A percentile compares a stretch with the other conserved stretches of the same genome.
These are phyloP conservation scores for Scaptomyza polygonia DNA, from an alignment of 2,888 invertebrate genomes.

Conservation along the genomic window DNA sequence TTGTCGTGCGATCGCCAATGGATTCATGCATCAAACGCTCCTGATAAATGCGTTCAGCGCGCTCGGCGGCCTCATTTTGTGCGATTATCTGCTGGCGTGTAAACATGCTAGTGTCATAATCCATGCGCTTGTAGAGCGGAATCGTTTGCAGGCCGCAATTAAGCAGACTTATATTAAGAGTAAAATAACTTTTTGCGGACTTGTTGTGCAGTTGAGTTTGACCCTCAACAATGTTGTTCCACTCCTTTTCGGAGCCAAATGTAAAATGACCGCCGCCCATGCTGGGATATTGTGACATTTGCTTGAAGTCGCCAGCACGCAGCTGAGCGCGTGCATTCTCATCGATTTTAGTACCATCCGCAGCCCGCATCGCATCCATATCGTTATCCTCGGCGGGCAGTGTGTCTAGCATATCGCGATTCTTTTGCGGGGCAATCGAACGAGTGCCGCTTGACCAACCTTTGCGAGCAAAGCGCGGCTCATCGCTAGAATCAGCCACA, in stretches of 20 bases:
- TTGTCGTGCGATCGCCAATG: constrained; percentile 39
- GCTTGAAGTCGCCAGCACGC: constrained; percentile 83
- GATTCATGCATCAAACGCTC: constrained; percentile 66
- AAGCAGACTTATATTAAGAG: constrained; percentile 83
- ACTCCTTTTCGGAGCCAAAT: constrained; percentile 84
- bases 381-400: constrained; percentile 51
- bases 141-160: constrained; percentile 84
- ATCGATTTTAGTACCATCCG: constrained; percentile 63
- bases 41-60: constrained; percentile 77
- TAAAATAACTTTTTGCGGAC: constrained; percentile 83
- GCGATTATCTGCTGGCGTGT: constrained; percentile 79
- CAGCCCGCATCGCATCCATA: constrained; percentile 30
- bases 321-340: constrained; percentile 78
- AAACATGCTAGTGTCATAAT: constrained; percentile 83
- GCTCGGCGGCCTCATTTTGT: constrained; percentile 81
- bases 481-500: constrained; percentile 83
- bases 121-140: constrained; percentile 84
- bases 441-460: constrained; percentile 60
- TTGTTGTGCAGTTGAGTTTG: constrained; percentile 74
- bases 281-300: constrained; percentile 82
- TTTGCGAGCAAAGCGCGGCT: constrained; percentile 75
- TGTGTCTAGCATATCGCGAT: constrained; percentile 54
- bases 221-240: constrained; percentile 80
- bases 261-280: constrained; percentile 83
- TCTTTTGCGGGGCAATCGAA: constrained; percentile 56